Percentiles rank a stretch among this genome's conserved stretches.
These are phyloP conservation scores for Lottia gigantea DNA, from an alignment of 2,888 invertebrate species.

Conservation along the genomic window DNA sequence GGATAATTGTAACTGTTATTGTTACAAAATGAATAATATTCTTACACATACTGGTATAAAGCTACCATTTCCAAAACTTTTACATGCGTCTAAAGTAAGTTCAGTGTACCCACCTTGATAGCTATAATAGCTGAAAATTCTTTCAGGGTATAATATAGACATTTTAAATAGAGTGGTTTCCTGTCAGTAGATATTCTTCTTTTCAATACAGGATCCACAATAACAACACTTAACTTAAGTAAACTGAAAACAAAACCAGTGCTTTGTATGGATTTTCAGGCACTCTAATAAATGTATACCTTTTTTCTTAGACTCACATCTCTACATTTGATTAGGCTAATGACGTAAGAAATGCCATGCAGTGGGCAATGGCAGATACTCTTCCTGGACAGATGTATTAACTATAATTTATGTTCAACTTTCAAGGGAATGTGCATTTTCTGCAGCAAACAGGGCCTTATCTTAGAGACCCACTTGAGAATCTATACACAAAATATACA, in stretches of 20 bases:
- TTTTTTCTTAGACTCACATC: not conserved
- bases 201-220: constrained; percentile 29
- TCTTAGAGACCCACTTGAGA: no score
- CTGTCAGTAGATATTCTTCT: constrained; percentile 23
- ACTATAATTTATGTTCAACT: no score
- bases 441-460: no score
- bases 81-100: no score
- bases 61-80: no score
- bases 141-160: constrained; percentile 42
- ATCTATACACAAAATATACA: no score
- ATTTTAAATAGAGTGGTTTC: constrained; percentile 35
- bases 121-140: constrained; percentile 51
- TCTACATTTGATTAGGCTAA: not conserved
- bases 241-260: constrained; percentile 26
- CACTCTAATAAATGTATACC: not conserved
- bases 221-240: constrained; percentile 22
- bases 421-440: no score
- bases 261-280: no score
- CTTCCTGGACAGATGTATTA: not conserved
- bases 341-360: not conserved
- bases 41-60: no score
- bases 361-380: not conserved
- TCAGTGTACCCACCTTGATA: constrained; percentile 40
- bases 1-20: no score
- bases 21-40: no score